Evolutionary conservation across 2,113 vertebrate genomes (phyloP), one percentile per base, ranked within the genome.

Genomic region (Plotosus lineatus): DNA sequence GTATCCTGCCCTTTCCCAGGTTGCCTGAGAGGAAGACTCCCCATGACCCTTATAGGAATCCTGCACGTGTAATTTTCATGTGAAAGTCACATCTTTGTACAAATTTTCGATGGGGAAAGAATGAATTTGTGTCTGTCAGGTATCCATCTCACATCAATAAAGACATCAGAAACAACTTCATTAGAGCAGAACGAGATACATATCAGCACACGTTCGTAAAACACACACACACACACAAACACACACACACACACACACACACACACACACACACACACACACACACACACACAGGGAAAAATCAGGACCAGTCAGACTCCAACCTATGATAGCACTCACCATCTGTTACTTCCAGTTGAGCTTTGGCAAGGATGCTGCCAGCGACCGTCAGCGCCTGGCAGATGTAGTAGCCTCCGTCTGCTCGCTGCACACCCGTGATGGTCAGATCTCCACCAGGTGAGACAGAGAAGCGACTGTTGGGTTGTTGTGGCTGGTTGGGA

Each of bases 281-380:
- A 53, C 28, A 66, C 10, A 56, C 9, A 21, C n/a, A 53, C 21
- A 53, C 28, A 7, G 10, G 40, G 19, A 36, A 78, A 61, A 58
- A 21, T 6, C 1, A 40, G 36, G 26, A 58, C 36, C 28, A 58
- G 56, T 44, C 53, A 19, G 21, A 31, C 40, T 33, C 80, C n/a
- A 8, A 40, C 51, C 40, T 58, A 40, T 48, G 38, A 31, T 76
- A 69, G 10, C 55, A 82, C 95, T 94, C 88, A 99, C 98, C 97
- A 89, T 99, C 98, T 88, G 97, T 98, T 91, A 99, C 98, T 91
- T 99, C 98, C 92, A 99, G 93, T 86, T 99, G 98, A 86, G 98
- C 97, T 87, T 99, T 99, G 89, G 98, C 97, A 85, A 99, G 94
- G 88, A 99, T 99, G 89, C 97, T 99, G 88, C 98, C 98, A 56